phyloP scores from a whole-genome alignment of 2,113 vertebrate species.

The Dolichotis patagonum region DNA sequence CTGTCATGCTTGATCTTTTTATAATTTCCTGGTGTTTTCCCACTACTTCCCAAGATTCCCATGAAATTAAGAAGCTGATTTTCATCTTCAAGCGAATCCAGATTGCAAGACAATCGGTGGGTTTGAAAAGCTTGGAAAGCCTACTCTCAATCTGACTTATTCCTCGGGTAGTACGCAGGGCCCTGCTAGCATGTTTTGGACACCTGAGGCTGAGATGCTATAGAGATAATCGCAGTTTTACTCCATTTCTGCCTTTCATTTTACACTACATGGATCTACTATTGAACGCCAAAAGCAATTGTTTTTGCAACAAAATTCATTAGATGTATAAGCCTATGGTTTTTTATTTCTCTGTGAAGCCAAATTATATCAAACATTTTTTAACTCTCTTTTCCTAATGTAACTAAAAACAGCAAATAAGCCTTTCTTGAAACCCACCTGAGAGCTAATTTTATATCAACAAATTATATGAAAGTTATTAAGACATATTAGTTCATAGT shows the following conservation, averaged over 20 bases:
- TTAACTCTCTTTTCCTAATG: constrained; percentile 69
- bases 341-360: constrained; percentile 80
- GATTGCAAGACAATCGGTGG: not conserved
- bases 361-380: constrained; percentile 82
- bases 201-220: not conserved
- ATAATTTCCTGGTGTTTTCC: not conserved
- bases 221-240: not conserved
- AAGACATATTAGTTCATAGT: not conserved
- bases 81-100: not conserved
- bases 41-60: not conserved
- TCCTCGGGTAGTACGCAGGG: not conserved
- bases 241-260: constrained; percentile 58
- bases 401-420: constrained; percentile 57
- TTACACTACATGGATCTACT: constrained; percentile 67
- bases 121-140: not conserved
- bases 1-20: not conserved
- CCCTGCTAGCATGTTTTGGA: too few relatives aligned
- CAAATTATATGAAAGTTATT: not conserved
- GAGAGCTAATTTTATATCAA: not conserved
- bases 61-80: not conserved
- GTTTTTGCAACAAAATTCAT: constrained; percentile 79
- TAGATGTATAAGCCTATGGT: constrained; percentile 81
- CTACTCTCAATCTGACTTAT: not conserved
- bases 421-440: constrained; percentile 46
- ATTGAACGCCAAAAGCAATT: constrained; percentile 74